Conservation (phyloP, 2,797 vertebrate genomes). For the Gymnoscopelus braueri region DNA sequence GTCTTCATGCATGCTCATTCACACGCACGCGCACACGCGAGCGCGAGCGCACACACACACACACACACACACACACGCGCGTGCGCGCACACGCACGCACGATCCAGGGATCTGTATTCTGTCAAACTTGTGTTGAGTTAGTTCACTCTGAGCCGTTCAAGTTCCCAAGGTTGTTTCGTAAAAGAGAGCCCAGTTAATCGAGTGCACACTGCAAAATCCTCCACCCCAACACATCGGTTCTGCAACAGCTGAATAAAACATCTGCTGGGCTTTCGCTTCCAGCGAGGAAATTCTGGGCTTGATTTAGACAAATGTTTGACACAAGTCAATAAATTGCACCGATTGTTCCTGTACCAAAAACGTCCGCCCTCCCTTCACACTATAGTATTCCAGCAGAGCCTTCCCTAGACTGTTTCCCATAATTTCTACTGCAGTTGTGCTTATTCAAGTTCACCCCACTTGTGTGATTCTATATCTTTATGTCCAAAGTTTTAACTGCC, state of each 20-base stretch:
- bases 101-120: conserved; percentile 42
- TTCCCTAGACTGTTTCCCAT: conserved; percentile 46
- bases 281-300: conserved; percentile 50
- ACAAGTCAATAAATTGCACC: conserved; percentile 59
- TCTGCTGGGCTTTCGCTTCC: conserved; percentile 56
- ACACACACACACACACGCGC: conserved; percentile 12
- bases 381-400: conserved; percentile 24
- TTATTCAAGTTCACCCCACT: conserved; percentile 47
- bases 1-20: not conserved
- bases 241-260: conserved; percentile 74
- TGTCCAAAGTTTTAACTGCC: conserved; percentile 1
- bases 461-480: conserved; percentile 46
- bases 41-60: conserved; percentile 14
- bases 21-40: conserved; percentile 4
- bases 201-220: conserved; percentile 32
- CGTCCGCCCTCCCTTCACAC: conserved; percentile 40
- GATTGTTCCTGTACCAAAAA: conserved; percentile 63
- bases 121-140: conserved; percentile 33
- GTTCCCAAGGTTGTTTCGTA: conserved; percentile 63
- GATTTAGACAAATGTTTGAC: conserved; percentile 63
- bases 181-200: conserved; percentile 55
- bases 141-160: conserved; percentile 41
- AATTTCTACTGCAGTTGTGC: conserved; percentile 52
- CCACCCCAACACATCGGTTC: conserved; percentile 60
- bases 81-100: conserved; percentile 27